phyloP scores from a whole-genome alignment of 2,888 invertebrate genomes.

The Cataglyphis livida region DNA sequence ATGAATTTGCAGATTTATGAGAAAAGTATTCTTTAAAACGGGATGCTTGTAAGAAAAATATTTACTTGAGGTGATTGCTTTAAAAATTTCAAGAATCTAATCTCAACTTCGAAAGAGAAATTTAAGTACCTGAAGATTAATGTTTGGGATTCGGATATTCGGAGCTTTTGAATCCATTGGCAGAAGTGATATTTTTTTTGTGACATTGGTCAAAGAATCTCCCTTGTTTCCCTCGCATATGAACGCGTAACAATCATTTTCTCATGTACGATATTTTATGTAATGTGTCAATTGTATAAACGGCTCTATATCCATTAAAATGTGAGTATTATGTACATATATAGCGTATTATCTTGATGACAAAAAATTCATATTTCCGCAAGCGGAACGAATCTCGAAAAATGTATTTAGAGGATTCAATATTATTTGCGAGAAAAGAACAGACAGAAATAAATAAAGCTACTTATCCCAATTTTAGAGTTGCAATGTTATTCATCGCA shows the following conservation, averaged over 20 bases:
- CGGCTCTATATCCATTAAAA: slow-evolving; percentile 8
- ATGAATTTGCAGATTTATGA: background rate
- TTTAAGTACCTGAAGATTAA: slow-evolving; percentile 1
- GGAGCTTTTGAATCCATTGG: background rate
- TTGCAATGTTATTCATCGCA: background rate
- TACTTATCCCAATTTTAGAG: background rate
- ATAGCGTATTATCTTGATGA: slow-evolving; percentile 25
- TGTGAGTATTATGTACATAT: slow-evolving; percentile 19
- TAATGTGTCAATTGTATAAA: slow-evolving; percentile 24
- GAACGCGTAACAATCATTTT: slow-evolving; percentile 5
- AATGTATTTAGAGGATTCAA: slow-evolving; percentile 17
- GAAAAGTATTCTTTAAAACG: background rate
- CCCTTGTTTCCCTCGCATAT: background rate
- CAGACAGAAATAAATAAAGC: slow-evolving; percentile 26
- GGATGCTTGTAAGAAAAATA: background rate
- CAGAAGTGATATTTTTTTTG: background rate
- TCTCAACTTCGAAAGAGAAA: background rate
- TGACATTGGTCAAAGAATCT: slow-evolving; percentile 18
- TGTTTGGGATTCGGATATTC: background rate
- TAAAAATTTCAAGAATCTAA: background rate
- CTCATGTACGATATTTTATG: background rate
- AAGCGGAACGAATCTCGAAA: background rate
- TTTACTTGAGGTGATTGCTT: background rate
- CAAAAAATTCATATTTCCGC: slow-evolving; percentile 17
- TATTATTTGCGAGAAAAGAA: slow-evolving; percentile 33